Evolutionary conservation across 2,797 vertebrate genomes (phyloP).

Genomic region (Lemur catta): DNA sequence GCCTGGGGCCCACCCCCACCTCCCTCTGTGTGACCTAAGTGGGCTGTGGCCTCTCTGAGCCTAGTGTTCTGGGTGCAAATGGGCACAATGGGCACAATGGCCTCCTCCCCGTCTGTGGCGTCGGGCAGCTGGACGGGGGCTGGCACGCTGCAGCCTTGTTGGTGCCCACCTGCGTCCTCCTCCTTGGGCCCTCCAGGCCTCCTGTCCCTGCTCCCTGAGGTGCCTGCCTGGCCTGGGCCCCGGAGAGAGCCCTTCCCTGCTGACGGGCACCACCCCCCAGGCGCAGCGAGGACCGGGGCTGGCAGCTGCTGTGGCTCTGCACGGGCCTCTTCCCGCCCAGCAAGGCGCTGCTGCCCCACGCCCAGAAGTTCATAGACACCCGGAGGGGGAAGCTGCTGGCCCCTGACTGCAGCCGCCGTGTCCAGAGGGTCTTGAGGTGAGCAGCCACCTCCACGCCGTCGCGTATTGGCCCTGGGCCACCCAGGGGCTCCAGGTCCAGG

Average conservation of each 20-base stretch:
- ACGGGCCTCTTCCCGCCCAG: conserved; percentile 94
- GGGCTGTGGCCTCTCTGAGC: not conserved
- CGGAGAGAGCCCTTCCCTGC: not conserved
- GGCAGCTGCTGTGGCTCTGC: conserved; percentile 98
- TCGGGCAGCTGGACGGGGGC: not conserved
- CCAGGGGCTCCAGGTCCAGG: not conserved
- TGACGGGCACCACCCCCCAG: conserved; percentile 78
- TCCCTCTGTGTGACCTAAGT: not conserved
- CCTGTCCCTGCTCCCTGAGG: not conserved
- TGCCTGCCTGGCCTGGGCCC: not conserved
- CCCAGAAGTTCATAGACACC: conserved; percentile 93
- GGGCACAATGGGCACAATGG: not conserved
- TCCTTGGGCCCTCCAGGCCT: not conserved
- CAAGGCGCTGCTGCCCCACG: conserved; percentile 89
- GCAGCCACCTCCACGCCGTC: rapidly evolving
- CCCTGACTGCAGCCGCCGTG: conserved; percentile 88
- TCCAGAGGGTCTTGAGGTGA: conserved; percentile 93
- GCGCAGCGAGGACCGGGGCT: conserved; percentile 92
- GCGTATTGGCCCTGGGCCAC: too few relatives aligned
- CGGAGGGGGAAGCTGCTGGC: conserved; percentile 88
- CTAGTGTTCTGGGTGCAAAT: not conserved
- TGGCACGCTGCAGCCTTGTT: not conserved
- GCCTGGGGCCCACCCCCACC: not conserved
- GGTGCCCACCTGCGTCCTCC: not conserved
- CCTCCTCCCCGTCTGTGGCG: too few relatives aligned